Evolutionary conservation across 2,113 vertebrate genomes (phyloP), one percentile per base, ranked within the genome.

Genomic region (Tachycineta bicolor): DNA sequence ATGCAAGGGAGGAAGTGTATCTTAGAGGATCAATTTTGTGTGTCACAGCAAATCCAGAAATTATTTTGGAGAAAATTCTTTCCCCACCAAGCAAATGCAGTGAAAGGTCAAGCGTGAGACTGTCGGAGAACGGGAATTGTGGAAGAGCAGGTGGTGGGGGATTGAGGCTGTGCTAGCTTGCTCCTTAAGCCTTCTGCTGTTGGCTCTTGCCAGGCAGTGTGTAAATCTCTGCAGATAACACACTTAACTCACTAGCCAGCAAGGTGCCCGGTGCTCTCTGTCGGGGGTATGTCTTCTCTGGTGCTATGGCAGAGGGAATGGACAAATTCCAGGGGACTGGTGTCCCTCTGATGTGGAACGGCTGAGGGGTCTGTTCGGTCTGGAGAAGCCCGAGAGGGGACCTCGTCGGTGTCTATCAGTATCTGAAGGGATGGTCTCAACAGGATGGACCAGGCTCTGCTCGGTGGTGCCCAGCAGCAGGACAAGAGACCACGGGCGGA

Each of bases 251-350:
- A 55, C n/a, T 9, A 18, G 8, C 3, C 1, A 10, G 31, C 29
- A 5, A 4, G 23, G 20, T 1, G 1, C 5, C 16, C 7, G 26
- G 26, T 23, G 12, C 24, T 68, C 12, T 24, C 0, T 3, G 1
- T 0, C 0, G 0, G 11, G 9, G 19, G 6, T 4, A 5, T 37
- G 37, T 34, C 31, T 53, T 39, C 62, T 28, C 37, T 26, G 64
- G 49, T 5, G 22, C 59, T 20, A 4, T 5, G 2, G 22, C 1
- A 26, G 39, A 31, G 11, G 9, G 39, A 41, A 34, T 9, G 47
- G 43, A n/a, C 1, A 8, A 4, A 25, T 53, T 67, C 53, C 17
- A 14, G 29, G 31, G 41, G 9, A 11, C 46, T n/a, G 46, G 12
- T 10, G 33, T 29, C 5, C 37, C n/a, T 29, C 26, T n/a, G 26